These are phyloP conservation scores for Halesus radiatus DNA, from an alignment of 1,140 invertebrate genomes.

Conservation along the genomic window DNA sequence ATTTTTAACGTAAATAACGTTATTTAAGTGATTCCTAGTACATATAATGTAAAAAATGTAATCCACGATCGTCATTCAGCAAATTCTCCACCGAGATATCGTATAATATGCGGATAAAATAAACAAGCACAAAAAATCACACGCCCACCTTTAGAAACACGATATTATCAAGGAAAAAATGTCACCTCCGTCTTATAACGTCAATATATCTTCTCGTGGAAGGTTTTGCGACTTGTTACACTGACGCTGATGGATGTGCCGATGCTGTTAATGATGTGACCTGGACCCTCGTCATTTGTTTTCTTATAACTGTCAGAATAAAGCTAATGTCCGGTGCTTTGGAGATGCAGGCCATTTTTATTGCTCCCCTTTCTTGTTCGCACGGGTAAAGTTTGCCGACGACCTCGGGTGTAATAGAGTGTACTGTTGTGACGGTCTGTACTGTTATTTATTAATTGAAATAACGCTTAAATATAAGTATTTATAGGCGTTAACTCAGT, in stretches of 20 bases:
- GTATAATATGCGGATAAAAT: not conserved
- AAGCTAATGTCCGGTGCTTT: not conserved
- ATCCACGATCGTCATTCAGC: not conserved
- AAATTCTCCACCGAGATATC: not conserved
- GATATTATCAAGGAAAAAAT: slow-evolving; percentile 1
- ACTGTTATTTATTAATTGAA: too few species aligned
- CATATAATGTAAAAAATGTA: not conserved
- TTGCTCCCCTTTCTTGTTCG: too few species aligned
- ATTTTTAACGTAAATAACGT: too few species aligned
- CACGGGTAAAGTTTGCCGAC: too few species aligned
- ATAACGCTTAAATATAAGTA: too few species aligned
- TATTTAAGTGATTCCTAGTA: too few species aligned
- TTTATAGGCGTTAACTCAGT: too few species aligned
- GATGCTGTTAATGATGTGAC: slow-evolving; percentile 11
- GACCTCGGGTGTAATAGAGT: too few species aligned
- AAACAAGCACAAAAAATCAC: too few species aligned
- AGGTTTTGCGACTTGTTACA: not conserved
- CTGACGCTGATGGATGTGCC: slow-evolving; percentile 14
- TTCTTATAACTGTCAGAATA: slow-evolving; percentile 22
- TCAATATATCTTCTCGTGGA: not conserved
- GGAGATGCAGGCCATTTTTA: not conserved
- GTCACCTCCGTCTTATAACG: not conserved
- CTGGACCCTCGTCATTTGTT: slow-evolving; percentile 24
- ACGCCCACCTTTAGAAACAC: not conserved
- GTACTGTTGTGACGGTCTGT: too few species aligned